Conservation (phyloP, 2,797 vertebrate species). For the Craterocephalus amniculus region DNA sequence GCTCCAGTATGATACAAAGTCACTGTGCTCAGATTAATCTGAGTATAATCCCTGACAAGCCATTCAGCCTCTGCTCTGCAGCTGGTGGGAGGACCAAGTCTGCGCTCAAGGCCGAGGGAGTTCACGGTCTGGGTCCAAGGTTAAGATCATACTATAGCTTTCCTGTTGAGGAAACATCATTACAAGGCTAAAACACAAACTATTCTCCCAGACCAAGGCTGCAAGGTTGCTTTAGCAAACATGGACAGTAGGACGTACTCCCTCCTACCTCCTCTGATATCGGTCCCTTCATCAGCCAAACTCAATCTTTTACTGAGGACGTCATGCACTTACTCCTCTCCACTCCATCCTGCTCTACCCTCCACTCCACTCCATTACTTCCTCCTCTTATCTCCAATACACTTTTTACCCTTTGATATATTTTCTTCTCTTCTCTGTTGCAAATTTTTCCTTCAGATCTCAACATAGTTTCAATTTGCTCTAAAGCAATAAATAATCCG, state of each 20-base stretch:
- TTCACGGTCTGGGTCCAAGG: conserved; percentile 1
- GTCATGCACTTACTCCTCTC: conserved; percentile 28
- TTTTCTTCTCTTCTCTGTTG: not conserved
- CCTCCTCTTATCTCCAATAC: conserved; percentile 31
- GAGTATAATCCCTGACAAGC: conserved; percentile 70
- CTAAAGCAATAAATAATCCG: not conserved
- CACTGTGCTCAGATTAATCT: conserved; percentile 73
- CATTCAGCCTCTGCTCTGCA: conserved; percentile 52
- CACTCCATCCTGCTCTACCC: conserved; percentile 32
- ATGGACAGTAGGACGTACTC: not conserved
- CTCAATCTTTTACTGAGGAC: conserved; percentile 43
- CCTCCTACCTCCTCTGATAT: conserved; percentile 26
- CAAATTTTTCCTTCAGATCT: not conserved
- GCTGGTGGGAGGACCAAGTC: conserved; percentile 29
- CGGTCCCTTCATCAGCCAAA: conserved; percentile 42
- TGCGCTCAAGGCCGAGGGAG: conserved; percentile 1
- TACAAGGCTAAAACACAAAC: conserved; percentile 1
- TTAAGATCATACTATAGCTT: conserved; percentile 15
- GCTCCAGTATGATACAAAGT: conserved; percentile 69
- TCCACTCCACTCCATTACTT: conserved; percentile 31
- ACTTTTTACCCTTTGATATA: not conserved
- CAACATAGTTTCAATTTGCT: not conserved
- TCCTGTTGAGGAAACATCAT: not conserved
- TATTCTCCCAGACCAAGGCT: conserved; percentile 2
- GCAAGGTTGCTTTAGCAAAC: conserved; percentile 6